These are phyloP conservation scores for Drosophila insularis DNA, from an alignment of 1,140 invertebrate genomes.

Conservation along the genomic window DNA sequence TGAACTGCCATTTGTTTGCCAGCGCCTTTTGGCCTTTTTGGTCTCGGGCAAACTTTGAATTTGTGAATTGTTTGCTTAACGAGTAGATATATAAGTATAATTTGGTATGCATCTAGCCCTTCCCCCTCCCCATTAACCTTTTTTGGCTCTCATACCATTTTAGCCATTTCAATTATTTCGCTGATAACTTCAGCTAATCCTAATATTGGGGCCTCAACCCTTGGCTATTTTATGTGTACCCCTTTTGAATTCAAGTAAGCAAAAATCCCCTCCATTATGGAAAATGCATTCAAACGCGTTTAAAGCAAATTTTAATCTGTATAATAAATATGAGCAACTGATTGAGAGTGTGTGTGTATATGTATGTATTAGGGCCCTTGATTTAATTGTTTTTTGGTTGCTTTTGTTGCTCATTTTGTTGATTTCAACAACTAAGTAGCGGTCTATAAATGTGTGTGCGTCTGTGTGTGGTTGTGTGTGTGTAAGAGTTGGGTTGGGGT, in stretches of 20 bases:
- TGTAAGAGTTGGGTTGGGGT: background rate
- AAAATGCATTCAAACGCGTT: conserved; percentile 29
- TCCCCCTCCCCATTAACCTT: background rate
- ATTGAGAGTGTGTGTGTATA: no score
- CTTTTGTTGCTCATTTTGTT: conserved; percentile 46
- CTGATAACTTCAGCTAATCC: conserved; percentile 57
- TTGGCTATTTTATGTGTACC: conserved; percentile 18
- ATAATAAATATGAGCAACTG: conserved; percentile 49
- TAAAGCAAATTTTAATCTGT: conserved; percentile 62
- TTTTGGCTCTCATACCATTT: background rate
- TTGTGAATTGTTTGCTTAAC: conserved; percentile 51
- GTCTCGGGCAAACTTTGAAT: conserved; percentile 40
- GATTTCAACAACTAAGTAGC: conserved; percentile 64
- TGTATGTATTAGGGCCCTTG: conserved; percentile 38
- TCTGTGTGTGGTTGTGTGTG: background rate
- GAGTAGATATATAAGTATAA: conserved; percentile 57
- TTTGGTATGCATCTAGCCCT: conserved; percentile 25
- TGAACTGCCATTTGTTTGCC: conserved; percentile 66
- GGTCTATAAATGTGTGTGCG: conserved; percentile 12
- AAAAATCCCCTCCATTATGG: background rate
- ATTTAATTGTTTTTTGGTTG: conserved; percentile 59
- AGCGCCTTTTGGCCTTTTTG: conserved; percentile 48
- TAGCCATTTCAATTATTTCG: conserved; percentile 66
- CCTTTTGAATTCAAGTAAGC: conserved; percentile 10
- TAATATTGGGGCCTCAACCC: conserved; percentile 13